Percentiles rank a stretch among this genome's conserved stretches.
Evolutionary conservation across 2,113 vertebrate genomes (phyloP).

Genomic region (Dolichallabes microphthalmus): DNA sequence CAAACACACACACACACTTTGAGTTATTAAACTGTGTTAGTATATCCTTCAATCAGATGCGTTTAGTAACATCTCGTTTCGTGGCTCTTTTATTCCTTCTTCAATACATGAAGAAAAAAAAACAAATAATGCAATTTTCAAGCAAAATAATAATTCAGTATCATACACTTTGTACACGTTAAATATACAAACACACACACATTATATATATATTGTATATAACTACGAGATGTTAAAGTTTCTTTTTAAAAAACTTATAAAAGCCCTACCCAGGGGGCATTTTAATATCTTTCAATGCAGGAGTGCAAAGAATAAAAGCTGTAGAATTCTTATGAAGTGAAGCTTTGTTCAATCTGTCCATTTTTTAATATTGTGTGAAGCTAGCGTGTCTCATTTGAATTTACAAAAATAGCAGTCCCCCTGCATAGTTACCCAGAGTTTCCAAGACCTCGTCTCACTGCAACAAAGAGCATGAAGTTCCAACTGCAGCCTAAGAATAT

Average conservation of each 20-base stretch:
- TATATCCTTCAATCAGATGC: neutral
- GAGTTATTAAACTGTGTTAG: constrained; percentile 16
- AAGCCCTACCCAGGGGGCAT: neutral
- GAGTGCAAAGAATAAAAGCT: neutral
- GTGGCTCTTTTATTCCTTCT: neutral
- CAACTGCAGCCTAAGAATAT: no score
- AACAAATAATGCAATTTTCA: neutral
- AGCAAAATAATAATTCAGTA: neutral
- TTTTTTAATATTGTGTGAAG: neutral
- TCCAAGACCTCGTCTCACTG: no score
- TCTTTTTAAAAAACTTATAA: neutral
- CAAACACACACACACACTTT: constrained; percentile 31
- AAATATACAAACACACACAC: neutral
- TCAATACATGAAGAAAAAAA: neutral
- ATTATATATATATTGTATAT: neutral
- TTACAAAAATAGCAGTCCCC: neutral
- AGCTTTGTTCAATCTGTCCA: neutral
- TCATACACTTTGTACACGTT: neutral
- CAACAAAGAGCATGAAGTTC: no score
- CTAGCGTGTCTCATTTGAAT: neutral
- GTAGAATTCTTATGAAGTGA: constrained; percentile 4
- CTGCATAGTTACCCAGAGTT: neutral
- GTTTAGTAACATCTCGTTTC: neutral
- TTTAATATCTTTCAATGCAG: constrained; percentile 16
- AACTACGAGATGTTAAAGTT: neutral